Base-by-base conservation (phyloP, 2,113 vertebrate genomes). In the Takifugu bimaculatus region DNA sequence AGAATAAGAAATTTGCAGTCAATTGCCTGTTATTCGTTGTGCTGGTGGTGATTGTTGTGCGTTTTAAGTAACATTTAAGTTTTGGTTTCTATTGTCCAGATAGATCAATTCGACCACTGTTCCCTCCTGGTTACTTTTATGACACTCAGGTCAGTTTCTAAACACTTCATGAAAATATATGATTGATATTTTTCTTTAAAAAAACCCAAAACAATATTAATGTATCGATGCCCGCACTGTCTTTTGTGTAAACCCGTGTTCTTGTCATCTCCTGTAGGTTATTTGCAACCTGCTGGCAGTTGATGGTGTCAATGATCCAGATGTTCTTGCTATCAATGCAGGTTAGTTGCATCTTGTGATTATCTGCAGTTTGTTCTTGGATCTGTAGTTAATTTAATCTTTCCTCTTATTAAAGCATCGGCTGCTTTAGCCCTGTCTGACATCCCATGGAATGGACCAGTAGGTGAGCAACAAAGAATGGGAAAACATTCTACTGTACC, bases 261-360 rank as follows among this genome's bases (percentile, higher is more conserved):
- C 52, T 0, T 44, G 48, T 44, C 26, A 1, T 64, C 20, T 60
- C 29, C 42, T 69, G 55, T 77, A 99, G 96, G 81, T 99, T 67
- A 85, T 97, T 74, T 99, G 97, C 90, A 99, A 99, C 88, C 91
- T 98, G 79, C 90, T 99, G 60, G 96, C 97, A 67, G 96, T 96
- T 45, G 97, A 99, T 84, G 95, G 95, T 13, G 65, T 93, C 71
- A 94, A 99, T 90, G 91, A 96, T 78, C 96, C 97, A 69, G 97
- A 98, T 73, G 74, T 98, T 57, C 87, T 97, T 63, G 96, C 97
- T 74, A 95, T 99, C 73, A 99, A 99, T 79, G 97, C 94, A 92
- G 97, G 97, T 99, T 83, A 90, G 79, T 60, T 15, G 13, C 44
- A 51, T 63, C 15, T 51, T 6, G 57, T 0, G 2, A 3, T 13